Base-by-base conservation (phyloP, 1,140 invertebrate genomes). In the Proctacanthus coquilletti region DNA sequence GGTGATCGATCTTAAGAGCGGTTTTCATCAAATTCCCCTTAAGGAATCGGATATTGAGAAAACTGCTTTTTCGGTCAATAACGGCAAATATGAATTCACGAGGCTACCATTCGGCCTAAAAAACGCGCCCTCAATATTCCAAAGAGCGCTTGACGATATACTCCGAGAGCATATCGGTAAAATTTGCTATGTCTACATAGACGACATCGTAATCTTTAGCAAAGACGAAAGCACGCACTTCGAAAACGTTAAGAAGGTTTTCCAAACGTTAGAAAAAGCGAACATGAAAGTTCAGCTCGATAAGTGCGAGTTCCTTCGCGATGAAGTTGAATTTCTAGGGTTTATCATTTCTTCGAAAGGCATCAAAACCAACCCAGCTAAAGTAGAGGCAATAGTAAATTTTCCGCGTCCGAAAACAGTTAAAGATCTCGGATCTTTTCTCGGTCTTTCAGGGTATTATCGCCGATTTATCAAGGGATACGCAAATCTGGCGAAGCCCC, bases 101-200 rank as follows among this genome's bases (percentile, higher is more conserved):
- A 14, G 31, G 10, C 31, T 61, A 59, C 27, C 59, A 46, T 53
- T 52, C 34, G 46, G 46, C 6, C 39, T 52, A 30, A 51, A 53
- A 30, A 62, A 61, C 33, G 46, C 42, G 17, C 45, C 50, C 3
- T 10, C 38, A 9, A 42, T 41, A 6, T 60, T 56, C 38, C 44
- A 42, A 32, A 31, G 41, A 32, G 40, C 45, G 19, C 45, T 61
- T 15, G 49, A 53, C 25, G 25, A 41, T 11, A 43, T 52, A 2
- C 41, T 58, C 14, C 34, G 40, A 18, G 23, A 50, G 11, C 31
- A 50, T 11, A 39, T 40, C 3, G 37, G 36, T 0, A 40, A 42
- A 10, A 31, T 38, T 29, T 36, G 45, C 5, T 15, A 46, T 25
- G 29, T 45, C 3, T 51, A 51, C 36, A 37, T 49, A 11, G 49